These are phyloP conservation scores for Montipora efflorescens DNA, from an alignment of 64 coral and sea anemone genomes.

Conservation along the genomic window DNA sequence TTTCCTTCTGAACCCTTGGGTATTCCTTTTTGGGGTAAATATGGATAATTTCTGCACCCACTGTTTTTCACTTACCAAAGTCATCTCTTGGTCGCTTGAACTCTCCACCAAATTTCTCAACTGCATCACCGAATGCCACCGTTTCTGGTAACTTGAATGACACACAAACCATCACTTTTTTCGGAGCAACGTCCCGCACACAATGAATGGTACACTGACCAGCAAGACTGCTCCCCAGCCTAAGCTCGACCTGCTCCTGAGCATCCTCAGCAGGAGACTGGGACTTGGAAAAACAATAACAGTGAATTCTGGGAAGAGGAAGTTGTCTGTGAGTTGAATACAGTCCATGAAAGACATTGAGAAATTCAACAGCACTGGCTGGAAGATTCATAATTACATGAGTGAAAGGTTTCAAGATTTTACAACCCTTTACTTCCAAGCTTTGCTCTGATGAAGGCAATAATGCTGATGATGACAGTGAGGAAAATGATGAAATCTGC, in stretches of 20 bases:
- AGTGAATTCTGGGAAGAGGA: slow-evolving; percentile 85
- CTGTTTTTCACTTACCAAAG: not conserved
- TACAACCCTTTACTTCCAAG: not conserved
- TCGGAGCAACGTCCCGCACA: slow-evolving; percentile 94
- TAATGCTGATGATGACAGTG: not conserved
- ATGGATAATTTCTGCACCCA: not conserved
- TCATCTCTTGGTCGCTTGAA: slow-evolving; percentile 21
- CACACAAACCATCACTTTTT: slow-evolving; percentile 97
- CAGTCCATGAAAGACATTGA: slow-evolving; percentile 90
- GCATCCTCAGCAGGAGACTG: slow-evolving; percentile 67
- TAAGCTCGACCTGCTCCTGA: slow-evolving; percentile 72
- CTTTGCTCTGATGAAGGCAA: not conserved
- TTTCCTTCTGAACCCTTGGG: too few relatives aligned
- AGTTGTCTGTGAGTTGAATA: not conserved
- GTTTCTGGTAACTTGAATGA: slow-evolving; percentile 83
- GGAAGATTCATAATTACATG: slow-evolving; percentile 99
- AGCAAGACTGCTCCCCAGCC: slow-evolving; percentile 39
- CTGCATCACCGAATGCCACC: slow-evolving; percentile 60
- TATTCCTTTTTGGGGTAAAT: too few relatives aligned
- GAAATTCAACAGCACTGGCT: slow-evolving; percentile 91
- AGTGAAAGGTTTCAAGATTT: slow-evolving; percentile 58
- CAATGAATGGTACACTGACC: slow-evolving; percentile 62
- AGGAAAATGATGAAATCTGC: not conserved
- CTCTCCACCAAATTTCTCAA: not conserved
- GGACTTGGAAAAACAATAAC: slow-evolving; percentile 97